phyloP scores from a whole-genome alignment of 2,888 invertebrate species.

The Noctua pronuba region DNA sequence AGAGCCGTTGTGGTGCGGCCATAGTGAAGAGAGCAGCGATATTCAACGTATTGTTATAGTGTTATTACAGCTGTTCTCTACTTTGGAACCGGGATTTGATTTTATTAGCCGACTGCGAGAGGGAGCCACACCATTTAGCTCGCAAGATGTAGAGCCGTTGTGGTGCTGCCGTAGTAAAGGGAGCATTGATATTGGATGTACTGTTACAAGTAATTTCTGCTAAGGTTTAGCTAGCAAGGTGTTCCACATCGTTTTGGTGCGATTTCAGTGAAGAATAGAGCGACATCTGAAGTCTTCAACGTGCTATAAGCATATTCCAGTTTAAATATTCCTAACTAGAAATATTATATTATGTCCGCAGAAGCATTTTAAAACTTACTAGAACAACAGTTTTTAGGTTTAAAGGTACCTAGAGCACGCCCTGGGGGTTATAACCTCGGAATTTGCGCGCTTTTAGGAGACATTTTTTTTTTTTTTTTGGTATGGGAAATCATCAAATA shows the following conservation, averaged over 20 bases:
- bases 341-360: background rate
- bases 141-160: constrained; percentile 77
- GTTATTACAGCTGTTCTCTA: constrained; percentile 90
- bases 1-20: constrained; percentile 62
- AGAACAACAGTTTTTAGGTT: background rate
- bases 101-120: constrained; percentile 88
- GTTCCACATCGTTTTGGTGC: constrained; percentile 43
- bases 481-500: too few species aligned
- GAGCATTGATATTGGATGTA: constrained; percentile 11
- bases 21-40: constrained; percentile 46
- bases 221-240: background rate
- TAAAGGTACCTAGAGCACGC: background rate
- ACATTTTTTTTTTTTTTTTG: too few species aligned
- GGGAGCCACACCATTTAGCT: constrained; percentile 86
- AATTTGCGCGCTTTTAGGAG: background rate
- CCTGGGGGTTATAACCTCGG: background rate
- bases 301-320: background rate
- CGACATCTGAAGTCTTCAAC: constrained; percentile 9
- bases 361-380: background rate
- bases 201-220: background rate
- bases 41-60: constrained; percentile 77
- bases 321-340: background rate
- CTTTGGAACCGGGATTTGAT: constrained; percentile 87
- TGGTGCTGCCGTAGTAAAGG: constrained; percentile 49
- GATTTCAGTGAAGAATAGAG: constrained; percentile 46